Base-by-base conservation (phyloP, 37 sponge, comb jelly and placozoan species). In the Beroe forskalii region DNA sequence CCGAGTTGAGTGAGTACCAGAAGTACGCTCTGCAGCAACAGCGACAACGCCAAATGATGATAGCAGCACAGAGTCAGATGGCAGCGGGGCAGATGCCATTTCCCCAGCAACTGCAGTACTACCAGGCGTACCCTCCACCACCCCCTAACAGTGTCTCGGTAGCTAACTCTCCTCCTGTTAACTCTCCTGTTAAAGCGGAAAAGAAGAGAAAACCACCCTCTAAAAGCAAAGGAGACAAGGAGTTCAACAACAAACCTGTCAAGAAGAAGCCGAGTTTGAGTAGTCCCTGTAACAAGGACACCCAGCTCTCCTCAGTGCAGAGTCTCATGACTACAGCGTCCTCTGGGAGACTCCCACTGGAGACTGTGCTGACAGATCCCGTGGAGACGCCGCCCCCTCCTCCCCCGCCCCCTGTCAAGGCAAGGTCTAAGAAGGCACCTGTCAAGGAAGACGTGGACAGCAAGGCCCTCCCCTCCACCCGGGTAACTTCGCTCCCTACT, bases 321-420 rank as follows among this genome's bases (percentile, higher is more conserved):
- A 72, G 75, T 36, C 75, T 72, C 75, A 72, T 72, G 75, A 35
- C 75, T 3, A 72, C 75, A 32, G 75, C 75, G 8, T 72, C 75
- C 33, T 72, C 75, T 33, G 75, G 75, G 30, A 14, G 75, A 32
- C 40, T 72, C 28, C 75, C 75, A 8, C 39, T 37, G 75, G 75
- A 72, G 8, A 72, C 75, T 6, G 75, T 37, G 9, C 75, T 72
- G 1, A 19, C 40, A 12, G 75, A 72, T 36, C 8, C 40, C 1
- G 75, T 36, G 39, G 39, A 36, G 1, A 30, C 30, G 4, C 23
- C 23, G 14, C 37, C 40, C 39, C 37, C 40, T 33, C 3, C 38
- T 20, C 23, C 23, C 9, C 37, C 37, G 14, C n/a, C n/a, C n/a
- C n/a, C n/a, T n/a, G n/a, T n/a, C n/a, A n/a, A n/a, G n/a, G n/a